phyloP scores from a whole-genome alignment of 1,140 invertebrate genomes.

The Neotoxoptera formosana region DNA sequence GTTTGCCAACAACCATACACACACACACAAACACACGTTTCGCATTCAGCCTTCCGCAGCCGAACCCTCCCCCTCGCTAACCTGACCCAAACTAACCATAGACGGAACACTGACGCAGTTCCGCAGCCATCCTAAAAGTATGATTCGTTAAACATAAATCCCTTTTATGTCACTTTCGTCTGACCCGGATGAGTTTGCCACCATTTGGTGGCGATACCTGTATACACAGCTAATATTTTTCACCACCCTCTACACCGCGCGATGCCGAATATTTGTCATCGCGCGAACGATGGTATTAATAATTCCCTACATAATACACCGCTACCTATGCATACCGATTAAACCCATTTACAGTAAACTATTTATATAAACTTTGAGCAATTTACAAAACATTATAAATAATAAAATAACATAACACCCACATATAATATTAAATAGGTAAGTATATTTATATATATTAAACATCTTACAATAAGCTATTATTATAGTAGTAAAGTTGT shows the following conservation, averaged over 20 bases:
- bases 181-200: neutral
- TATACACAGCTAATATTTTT: neutral
- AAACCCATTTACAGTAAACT: neutral
- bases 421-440: neutral
- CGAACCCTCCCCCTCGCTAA: neutral
- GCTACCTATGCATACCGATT: neutral
- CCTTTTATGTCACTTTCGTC: neutral
- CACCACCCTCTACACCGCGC: neutral
- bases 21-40: neutral
- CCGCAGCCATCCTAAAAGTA: neutral
- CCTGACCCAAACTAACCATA: neutral
- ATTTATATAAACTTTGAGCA: neutral
- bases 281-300: neutral
- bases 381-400: neutral
- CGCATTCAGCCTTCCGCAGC: neutral
- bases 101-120: neutral
- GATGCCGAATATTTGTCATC: neutral
- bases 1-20: neutral
- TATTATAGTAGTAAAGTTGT: no score
- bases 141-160: constrained; percentile 17
- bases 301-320: neutral
- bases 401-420: neutral
- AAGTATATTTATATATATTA: neutral
- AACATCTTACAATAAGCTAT: neutral
- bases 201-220: neutral